phyloP scores from a whole-genome alignment of 2,113 vertebrate species.

The Silurus glanis region DNA sequence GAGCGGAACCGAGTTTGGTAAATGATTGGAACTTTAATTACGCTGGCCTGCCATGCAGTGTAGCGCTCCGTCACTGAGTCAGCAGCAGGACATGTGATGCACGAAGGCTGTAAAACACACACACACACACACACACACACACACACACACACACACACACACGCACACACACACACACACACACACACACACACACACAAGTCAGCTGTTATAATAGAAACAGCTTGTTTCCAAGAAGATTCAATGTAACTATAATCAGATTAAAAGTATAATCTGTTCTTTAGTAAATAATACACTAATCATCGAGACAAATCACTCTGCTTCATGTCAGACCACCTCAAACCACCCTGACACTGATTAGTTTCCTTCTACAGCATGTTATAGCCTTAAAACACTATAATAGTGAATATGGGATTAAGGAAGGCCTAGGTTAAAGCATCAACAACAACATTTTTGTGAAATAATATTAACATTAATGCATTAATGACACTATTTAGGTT shows the following conservation, averaged over 20 bases:
- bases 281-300: neutral
- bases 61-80: conserved; percentile 84
- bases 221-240: neutral
- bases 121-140: conserved; percentile 62
- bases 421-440: neutral
- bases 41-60: conserved; percentile 91
- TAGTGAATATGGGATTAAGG: neutral
- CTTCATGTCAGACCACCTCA: neutral
- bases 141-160: conserved; percentile 35
- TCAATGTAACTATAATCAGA: neutral
- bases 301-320: neutral
- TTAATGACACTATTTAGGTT: neutral
- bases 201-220: conserved; percentile 3
- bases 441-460: neutral
- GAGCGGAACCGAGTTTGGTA: conserved; percentile 87
- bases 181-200: conserved; percentile 33
- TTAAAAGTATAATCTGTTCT: neutral
- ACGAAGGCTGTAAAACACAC: conserved; percentile 83
- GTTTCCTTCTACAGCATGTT: neutral
- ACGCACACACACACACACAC: conserved; percentile 13
- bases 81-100: conserved; percentile 81
- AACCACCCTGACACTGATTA: neutral
- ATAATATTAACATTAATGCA: neutral
- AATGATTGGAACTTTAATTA: conserved; percentile 98
- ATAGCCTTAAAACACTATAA: neutral